These are phyloP conservation scores for Uropetala carovei DNA, from an alignment of 2,888 invertebrate genomes.

Conservation along the genomic window DNA sequence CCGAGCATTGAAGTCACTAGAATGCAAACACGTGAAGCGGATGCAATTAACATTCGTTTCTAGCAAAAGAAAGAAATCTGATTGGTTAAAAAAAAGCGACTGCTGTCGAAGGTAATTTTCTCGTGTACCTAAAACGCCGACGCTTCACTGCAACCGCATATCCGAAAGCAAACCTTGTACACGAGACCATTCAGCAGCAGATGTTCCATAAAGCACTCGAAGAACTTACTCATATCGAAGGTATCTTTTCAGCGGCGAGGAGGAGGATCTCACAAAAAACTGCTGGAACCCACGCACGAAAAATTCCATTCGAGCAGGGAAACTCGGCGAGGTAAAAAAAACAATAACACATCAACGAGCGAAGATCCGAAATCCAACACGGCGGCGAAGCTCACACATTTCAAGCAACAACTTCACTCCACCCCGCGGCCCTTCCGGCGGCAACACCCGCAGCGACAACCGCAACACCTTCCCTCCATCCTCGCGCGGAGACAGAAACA, in stretches of 20 bases:
- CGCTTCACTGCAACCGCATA: background rate
- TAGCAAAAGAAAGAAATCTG: background rate
- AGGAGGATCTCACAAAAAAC: background rate
- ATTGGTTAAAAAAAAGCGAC: background rate
- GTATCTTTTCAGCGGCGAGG: background rate
- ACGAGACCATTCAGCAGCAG: background rate
- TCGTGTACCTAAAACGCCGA: background rate
- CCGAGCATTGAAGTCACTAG: background rate
- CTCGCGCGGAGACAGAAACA: background rate
- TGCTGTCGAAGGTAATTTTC: background rate
- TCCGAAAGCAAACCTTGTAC: background rate
- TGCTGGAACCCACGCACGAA: background rate
- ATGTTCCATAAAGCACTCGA: background rate
- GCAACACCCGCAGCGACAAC: background rate
- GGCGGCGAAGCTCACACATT: background rate
- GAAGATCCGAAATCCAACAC: background rate
- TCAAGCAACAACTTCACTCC: background rate
- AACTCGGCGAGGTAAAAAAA: background rate
- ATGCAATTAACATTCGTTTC: background rate
- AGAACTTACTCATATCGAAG: slow-evolving; percentile 22
- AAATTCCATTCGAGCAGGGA: background rate
- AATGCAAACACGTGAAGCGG: background rate
- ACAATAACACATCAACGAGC: background rate
- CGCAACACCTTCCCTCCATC: slow-evolving; percentile 15
- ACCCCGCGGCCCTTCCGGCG: background rate